These are phyloP conservation scores for Iguana delicatissima DNA, from an alignment of 2,797 vertebrate genomes.

Conservation along the genomic window DNA sequence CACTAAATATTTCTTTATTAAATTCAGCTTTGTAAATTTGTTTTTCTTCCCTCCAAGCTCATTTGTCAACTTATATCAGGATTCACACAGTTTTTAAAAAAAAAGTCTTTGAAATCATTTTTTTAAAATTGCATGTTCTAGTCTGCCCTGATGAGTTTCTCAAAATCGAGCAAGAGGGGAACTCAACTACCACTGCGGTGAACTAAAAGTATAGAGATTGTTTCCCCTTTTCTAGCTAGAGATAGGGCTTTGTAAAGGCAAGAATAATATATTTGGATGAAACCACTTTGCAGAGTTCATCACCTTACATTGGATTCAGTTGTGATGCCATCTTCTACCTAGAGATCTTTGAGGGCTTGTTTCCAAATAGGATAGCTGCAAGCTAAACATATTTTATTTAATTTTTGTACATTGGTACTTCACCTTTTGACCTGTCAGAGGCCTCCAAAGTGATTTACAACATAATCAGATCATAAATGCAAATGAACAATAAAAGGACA, in stretches of 20 bases:
- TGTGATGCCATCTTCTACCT: conserved; percentile 1
- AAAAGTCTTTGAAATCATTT: not conserved
- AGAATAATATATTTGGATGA: not conserved
- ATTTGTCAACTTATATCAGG: conserved; percentile 23
- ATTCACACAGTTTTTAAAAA: not conserved
- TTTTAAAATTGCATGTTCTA: not conserved
- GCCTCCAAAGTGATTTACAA: not conserved
- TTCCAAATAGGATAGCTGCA: not conserved
- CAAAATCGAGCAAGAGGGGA: not conserved
- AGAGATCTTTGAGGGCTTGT: not conserved
- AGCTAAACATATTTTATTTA: not conserved
- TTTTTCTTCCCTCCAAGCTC: not conserved
- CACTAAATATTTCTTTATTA: conserved; percentile 5
- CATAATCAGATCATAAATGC: not conserved
- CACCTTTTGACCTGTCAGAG: not conserved
- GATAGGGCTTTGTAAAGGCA: conserved; percentile 19
- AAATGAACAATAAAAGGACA: not conserved
- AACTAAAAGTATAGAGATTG: conserved; percentile 27
- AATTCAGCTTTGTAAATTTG: not conserved
- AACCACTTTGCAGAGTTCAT: conserved; percentile 29
- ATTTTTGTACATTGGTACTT: not conserved
- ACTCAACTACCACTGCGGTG: conserved; percentile 26
- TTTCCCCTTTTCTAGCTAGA: not conserved
- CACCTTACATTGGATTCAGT: conserved; percentile 36
- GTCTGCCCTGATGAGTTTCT: not conserved